phyloP scores from a whole-genome alignment of 2,113 vertebrate genomes.

The Paradoxurus hermaphroditus region DNA sequence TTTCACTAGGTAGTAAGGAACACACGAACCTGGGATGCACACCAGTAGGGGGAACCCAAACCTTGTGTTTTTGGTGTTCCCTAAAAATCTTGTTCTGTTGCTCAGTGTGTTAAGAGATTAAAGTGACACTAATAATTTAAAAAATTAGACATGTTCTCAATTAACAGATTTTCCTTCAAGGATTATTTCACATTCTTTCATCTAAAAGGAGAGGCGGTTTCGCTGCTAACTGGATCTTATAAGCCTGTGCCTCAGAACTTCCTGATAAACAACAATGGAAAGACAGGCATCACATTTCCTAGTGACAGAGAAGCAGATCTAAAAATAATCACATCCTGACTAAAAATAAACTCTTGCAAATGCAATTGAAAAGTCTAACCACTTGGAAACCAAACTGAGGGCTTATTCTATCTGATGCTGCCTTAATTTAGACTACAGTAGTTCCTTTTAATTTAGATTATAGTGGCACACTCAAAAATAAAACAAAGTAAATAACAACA shows the following conservation, averaged over 20 bases:
- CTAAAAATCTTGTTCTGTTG: neutral
- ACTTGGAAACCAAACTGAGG: constrained; percentile 55
- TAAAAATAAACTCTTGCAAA: constrained; percentile 75
- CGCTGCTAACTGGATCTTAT: constrained; percentile 32
- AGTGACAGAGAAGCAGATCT: constrained; percentile 68
- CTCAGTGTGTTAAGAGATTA: neutral
- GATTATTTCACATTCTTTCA: constrained; percentile 30
- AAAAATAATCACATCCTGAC: constrained; percentile 74
- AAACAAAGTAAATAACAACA: constrained; percentile 41
- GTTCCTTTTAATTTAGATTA: constrained; percentile 56
- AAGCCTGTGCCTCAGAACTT: constrained; percentile 47
- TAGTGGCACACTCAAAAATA: constrained; percentile 24
- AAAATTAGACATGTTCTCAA: constrained; percentile 41
- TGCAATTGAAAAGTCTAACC: constrained; percentile 60
- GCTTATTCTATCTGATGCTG: constrained; percentile 37
- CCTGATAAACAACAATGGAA: constrained; percentile 72
- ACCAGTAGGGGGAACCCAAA: constrained; percentile 84
- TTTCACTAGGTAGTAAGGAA: neutral
- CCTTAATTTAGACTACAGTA: constrained; percentile 54
- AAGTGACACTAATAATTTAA: constrained; percentile 30
- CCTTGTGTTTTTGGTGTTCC: constrained; percentile 57
- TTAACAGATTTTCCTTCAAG: neutral
- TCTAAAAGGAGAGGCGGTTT: constrained; percentile 18
- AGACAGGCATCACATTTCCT: constrained; percentile 74
- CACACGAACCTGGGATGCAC: neutral